Conservation (phyloP, 2,113 vertebrate genomes). For the Heliornis fulica region DNA sequence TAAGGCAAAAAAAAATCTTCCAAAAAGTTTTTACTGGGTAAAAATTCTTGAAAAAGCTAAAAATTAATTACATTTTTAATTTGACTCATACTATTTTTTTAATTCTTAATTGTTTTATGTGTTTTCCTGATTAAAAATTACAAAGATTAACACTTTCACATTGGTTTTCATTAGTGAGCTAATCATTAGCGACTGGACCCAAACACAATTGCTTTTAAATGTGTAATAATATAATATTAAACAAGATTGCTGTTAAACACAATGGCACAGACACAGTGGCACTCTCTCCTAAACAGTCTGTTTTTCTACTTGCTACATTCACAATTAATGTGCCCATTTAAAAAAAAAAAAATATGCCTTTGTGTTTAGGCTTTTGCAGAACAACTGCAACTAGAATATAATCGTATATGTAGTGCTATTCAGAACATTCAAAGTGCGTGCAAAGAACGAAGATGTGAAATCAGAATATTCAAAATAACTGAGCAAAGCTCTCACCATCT, state of each 20-base stretch:
- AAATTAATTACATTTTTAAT: background rate
- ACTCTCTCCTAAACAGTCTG: background rate
- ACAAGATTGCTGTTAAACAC: background rate
- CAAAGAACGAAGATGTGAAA: background rate
- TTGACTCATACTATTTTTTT: background rate
- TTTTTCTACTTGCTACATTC: background rate
- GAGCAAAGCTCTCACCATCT: background rate
- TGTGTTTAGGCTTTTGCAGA: background rate
- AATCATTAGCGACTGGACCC: background rate
- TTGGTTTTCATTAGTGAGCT: background rate
- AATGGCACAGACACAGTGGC: background rate
- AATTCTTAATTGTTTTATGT: background rate
- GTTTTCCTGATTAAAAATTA: background rate
- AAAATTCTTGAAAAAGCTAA: background rate
- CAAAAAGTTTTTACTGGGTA: background rate
- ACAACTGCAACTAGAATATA: background rate
- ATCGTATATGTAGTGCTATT: background rate
- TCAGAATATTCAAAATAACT: background rate
- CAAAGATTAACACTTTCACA: background rate
- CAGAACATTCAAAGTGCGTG: background rate
- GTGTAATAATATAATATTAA: background rate
- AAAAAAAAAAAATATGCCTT: background rate
- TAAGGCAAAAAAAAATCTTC: background rate
- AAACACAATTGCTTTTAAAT: background rate
- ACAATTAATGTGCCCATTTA: background rate